Conservation (phyloP, 2,797 vertebrate species). For the Alcedo atthis region DNA sequence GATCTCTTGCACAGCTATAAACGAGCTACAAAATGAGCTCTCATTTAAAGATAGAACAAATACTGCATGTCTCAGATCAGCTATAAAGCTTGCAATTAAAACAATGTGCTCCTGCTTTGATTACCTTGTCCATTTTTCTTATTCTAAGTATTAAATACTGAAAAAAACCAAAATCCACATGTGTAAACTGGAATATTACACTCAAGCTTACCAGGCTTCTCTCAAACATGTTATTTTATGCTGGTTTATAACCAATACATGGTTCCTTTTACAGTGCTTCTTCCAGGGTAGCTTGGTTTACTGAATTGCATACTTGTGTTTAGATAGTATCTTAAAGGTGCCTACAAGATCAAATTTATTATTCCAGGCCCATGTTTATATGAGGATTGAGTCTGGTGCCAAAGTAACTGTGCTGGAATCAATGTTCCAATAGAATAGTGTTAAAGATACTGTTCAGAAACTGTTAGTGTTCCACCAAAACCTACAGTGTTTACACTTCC, state of each 20-base stretch:
- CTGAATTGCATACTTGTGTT: not conserved
- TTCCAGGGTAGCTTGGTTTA: not conserved
- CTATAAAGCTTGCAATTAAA: not conserved
- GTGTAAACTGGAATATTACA: not conserved
- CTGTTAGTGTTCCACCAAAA: conserved; percentile 3
- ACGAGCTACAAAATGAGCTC: not conserved
- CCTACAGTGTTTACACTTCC: not conserved
- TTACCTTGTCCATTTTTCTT: not conserved
- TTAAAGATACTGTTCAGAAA: not conserved
- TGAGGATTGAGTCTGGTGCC: not conserved
- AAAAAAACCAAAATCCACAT: not conserved
- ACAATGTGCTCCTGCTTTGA: not conserved
- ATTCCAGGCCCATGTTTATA: not conserved
- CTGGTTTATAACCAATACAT: not conserved
- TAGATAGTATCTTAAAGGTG: not conserved
- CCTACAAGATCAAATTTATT: not conserved
- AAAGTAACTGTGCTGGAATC: not conserved
- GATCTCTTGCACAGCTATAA: not conserved
- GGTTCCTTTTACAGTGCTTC: not conserved
- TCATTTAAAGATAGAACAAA: not conserved
- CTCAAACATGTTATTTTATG: not conserved
- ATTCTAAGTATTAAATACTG: not conserved
- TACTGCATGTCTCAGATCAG: not conserved
- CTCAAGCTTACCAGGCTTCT: not conserved
- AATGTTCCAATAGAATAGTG: not conserved